Evolutionary conservation across 2,888 invertebrate species (phyloP).

Genomic region (Rotaria sp.): DNA sequence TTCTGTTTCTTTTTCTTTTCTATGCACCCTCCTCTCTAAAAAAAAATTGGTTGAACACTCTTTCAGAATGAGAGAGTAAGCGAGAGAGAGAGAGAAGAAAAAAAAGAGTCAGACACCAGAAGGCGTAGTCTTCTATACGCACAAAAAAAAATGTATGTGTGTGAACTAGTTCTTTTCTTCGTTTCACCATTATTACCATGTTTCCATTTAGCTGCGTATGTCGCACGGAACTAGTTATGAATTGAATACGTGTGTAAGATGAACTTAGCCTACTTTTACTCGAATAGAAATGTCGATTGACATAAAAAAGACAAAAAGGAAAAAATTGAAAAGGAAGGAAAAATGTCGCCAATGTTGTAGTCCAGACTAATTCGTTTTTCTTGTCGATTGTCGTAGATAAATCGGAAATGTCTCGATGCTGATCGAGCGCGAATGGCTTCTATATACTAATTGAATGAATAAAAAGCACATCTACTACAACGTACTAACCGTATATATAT

Average conservation of each 20-base stretch:
- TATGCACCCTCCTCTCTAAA: background rate
- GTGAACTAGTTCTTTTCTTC: constrained; percentile 15
- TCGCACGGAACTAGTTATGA: background rate
- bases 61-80: background rate
- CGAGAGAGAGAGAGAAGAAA: background rate
- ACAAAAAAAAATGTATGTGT: constrained; percentile 16
- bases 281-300: background rate
- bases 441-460: background rate
- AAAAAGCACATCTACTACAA: background rate
- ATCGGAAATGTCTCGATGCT: background rate
- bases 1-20: background rate
- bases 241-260: constrained; percentile 10
- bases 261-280: background rate
- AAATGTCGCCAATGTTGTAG: background rate
- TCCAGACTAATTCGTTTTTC: background rate
- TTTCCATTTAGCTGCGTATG: constrained; percentile 22
- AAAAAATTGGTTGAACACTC: constrained; percentile 13
- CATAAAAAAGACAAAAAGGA: background rate
- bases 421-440: background rate
- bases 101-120: constrained; percentile 1
- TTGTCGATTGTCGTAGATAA: background rate
- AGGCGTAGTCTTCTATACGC: background rate
- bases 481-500: background rate
- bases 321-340: background rate
- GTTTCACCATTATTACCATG: background rate